These are phyloP conservation scores for Ranitomeya imitator DNA, from an alignment of 2,113 vertebrate genomes.

Conservation along the genomic window DNA sequence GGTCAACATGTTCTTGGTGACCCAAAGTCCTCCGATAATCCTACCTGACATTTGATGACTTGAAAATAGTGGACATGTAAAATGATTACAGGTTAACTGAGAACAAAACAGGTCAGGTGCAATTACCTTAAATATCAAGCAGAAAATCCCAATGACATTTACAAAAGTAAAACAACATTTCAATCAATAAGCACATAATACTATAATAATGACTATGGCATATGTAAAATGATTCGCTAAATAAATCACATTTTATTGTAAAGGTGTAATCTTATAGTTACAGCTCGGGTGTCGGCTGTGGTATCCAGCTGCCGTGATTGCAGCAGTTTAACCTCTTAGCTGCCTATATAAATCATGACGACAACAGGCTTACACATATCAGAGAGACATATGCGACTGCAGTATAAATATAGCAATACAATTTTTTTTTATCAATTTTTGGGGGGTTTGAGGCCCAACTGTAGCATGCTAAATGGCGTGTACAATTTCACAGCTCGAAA, in stretches of 20 bases:
- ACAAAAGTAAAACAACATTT: background rate
- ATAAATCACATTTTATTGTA: background rate
- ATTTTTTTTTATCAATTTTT: too few relatives aligned
- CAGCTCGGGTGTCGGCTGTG: background rate
- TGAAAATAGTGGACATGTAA: conserved; percentile 20
- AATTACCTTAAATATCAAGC: conserved; percentile 2
- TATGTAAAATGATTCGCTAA: background rate
- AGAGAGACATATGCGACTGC: too few relatives aligned
- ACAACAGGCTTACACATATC: too few relatives aligned
- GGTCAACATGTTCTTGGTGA: conserved; percentile 33
- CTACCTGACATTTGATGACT: conserved; percentile 19
- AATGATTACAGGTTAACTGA: conserved; percentile 32
- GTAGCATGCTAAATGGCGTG: too few relatives aligned
- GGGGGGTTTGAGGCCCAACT: too few relatives aligned
- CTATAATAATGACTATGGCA: background rate
- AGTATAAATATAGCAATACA: too few relatives aligned
- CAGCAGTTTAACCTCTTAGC: background rate
- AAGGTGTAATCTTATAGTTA: background rate
- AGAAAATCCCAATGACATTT: background rate
- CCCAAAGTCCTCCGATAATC: conserved; percentile 11
- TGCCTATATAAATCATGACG: too few relatives aligned
- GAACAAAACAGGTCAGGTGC: conserved; percentile 20
- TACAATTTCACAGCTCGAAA: too few relatives aligned
- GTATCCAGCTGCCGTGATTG: too few relatives aligned
- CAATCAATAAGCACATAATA: background rate